Percentiles rank a stretch among this genome's conserved stretches.
Conservation (phyloP, 1,140 invertebrate species). For the Bilobella aurantiaca region DNA sequence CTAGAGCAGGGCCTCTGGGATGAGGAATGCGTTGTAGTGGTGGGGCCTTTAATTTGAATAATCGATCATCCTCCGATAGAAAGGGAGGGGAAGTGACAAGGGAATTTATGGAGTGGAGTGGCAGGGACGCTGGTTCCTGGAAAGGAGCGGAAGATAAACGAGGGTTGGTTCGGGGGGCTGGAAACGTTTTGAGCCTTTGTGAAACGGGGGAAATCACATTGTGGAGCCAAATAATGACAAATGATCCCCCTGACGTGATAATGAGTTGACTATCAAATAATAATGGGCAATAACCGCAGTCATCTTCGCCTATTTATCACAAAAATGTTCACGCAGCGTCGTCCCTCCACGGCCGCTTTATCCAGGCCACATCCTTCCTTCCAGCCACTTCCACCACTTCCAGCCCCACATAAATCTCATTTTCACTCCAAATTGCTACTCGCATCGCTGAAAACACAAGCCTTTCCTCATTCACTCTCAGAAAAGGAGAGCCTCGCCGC, state of each 20-base stretch:
- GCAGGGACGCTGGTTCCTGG: not conserved
- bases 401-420: not conserved
- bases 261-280: constrained; percentile 12
- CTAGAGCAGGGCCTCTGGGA: too few species aligned
- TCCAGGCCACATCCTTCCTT: too few species aligned
- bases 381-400: too few species aligned
- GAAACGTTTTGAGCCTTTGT: not conserved
- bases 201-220: not conserved
- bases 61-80: not conserved
- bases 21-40: too few species aligned
- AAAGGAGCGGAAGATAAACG: not conserved
- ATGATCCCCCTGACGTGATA: constrained; percentile 9
- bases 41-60: constrained; percentile 7
- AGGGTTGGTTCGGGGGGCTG: not conserved
- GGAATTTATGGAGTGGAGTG: not conserved
- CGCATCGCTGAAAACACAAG: not conserved
- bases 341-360: not conserved
- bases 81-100: not conserved
- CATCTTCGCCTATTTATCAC: not conserved
- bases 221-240: constrained; percentile 12
- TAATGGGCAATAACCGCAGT: constrained; percentile 14
- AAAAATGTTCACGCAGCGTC: not conserved
- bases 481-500: not conserved
- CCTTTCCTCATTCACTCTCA: too few species aligned
- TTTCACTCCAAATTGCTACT: not conserved